These are phyloP conservation scores for Nerophis lumbriciformis DNA, from an alignment of 2,113 vertebrate genomes.

Conservation along the genomic window DNA sequence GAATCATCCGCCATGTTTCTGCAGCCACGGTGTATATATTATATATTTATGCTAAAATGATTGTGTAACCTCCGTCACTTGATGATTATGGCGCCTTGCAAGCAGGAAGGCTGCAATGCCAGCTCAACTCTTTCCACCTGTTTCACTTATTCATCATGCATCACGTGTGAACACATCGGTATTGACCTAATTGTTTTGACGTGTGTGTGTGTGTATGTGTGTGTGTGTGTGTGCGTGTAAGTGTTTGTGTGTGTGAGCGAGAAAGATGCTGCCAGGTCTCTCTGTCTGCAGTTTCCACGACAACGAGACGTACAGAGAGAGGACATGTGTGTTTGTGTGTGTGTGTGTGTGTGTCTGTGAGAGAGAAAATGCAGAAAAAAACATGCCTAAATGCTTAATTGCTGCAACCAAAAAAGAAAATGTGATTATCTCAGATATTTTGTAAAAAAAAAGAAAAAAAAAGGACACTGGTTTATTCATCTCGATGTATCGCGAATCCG, in stretches of 20 bases:
- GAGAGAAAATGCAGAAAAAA: constrained; percentile 8
- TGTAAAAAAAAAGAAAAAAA: background rate
- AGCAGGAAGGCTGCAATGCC: constrained; percentile 11
- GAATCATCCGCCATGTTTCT: background rate
- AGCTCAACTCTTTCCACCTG: constrained; percentile 46
- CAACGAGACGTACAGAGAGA: constrained; percentile 48
- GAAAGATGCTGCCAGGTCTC: constrained; percentile 31
- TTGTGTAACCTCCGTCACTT: constrained; percentile 39
- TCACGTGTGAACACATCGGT: constrained; percentile 7
- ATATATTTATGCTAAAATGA: constrained; percentile 10
- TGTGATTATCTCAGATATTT: background rate
- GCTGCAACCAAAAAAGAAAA: background rate
- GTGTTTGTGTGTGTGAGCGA: background rate
- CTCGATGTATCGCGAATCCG: too few relatives aligned
- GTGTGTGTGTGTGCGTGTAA: background rate
- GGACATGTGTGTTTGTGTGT: constrained; percentile 8
- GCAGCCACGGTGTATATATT: background rate
- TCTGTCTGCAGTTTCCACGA: constrained; percentile 67
- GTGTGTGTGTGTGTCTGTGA: constrained; percentile 3
- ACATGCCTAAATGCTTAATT: background rate
- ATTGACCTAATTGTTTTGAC: constrained; percentile 47
- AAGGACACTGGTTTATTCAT: background rate
- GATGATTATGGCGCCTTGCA: constrained; percentile 41
- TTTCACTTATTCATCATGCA: constrained; percentile 17
- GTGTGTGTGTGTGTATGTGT: background rate